Conservation (phyloP, 2,113 vertebrate genomes). For the Anolis carolinensis region DNA sequence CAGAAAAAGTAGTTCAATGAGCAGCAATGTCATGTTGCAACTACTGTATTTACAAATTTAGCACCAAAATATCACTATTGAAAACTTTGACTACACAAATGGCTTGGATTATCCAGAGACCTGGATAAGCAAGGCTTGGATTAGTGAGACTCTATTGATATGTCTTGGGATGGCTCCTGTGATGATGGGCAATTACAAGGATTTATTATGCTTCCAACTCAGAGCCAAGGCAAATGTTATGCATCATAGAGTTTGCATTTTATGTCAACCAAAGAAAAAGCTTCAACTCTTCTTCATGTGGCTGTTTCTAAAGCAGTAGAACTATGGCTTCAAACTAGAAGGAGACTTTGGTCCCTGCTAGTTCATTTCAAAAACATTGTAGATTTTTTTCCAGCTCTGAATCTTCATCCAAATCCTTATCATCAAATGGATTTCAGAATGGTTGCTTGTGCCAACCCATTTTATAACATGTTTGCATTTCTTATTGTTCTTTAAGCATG, state of each 20-base stretch:
- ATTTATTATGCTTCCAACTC: not conserved
- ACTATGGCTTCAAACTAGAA: constrained; percentile 50
- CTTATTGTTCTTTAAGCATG: not conserved
- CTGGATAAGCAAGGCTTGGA: too few relatives aligned
- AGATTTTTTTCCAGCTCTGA: constrained; percentile 53
- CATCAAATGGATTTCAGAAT: not conserved
- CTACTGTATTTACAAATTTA: too few relatives aligned
- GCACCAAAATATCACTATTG: too few relatives aligned
- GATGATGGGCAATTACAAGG: not conserved
- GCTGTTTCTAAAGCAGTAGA: constrained; percentile 24
- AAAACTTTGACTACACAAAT: too few relatives aligned
- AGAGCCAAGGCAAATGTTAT: not conserved
- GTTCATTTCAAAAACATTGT: constrained; percentile 55
- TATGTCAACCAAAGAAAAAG: too few relatives aligned
- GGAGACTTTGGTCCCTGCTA: constrained; percentile 19
- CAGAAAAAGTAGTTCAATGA: too few relatives aligned
- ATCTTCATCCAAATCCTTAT: not conserved
- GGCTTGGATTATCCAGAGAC: too few relatives aligned
- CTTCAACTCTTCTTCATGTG: not conserved
- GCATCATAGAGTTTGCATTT: not conserved
- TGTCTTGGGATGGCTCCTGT: not conserved
- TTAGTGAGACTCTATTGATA: too few relatives aligned
- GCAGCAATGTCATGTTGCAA: too few relatives aligned
- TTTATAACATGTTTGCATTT: not conserved
- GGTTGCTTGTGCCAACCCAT: constrained; percentile 13